Percentiles rank a stretch among this genome's conserved stretches.
Evolutionary conservation across 2,888 invertebrate species (phyloP).

Genomic region (Drosophila neutralis): DNA sequence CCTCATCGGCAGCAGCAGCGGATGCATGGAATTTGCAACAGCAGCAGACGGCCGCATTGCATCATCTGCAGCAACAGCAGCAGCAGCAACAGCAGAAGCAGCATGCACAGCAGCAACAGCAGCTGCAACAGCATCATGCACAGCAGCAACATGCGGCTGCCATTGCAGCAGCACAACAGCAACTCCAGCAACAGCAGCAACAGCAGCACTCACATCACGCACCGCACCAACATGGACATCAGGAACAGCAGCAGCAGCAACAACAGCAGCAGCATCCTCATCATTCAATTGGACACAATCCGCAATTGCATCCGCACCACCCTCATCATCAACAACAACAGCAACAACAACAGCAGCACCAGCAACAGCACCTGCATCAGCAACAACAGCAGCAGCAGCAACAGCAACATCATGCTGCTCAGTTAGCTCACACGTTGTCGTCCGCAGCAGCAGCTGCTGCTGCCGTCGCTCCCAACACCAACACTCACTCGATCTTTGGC

Average conservation of each 20-base stretch:
- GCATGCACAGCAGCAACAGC: slow-evolving; percentile 63
- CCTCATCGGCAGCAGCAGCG: slow-evolving; percentile 43
- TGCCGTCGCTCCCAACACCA: slow-evolving; percentile 69
- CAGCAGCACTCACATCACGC: slow-evolving; percentile 66
- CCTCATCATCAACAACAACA: slow-evolving; percentile 64
- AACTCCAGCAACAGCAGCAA: slow-evolving; percentile 58
- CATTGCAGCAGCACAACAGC: slow-evolving; percentile 66
- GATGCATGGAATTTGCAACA: slow-evolving; percentile 66
- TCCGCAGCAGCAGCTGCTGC: slow-evolving; percentile 72
- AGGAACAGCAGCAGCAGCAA: slow-evolving; percentile 65
- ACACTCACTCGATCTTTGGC: slow-evolving; percentile 84
- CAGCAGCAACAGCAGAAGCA: slow-evolving; percentile 55
- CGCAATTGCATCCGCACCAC: slow-evolving; percentile 54
- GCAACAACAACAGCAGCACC: slow-evolving; percentile 66
- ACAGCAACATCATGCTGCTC: slow-evolving; percentile 72
- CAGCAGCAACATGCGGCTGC: slow-evolving; percentile 74
- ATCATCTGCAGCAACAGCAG: slow-evolving; percentile 56
- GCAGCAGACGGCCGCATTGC: slow-evolving; percentile 46
- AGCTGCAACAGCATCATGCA: slow-evolving; percentile 71
- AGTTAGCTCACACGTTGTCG: slow-evolving; percentile 78
- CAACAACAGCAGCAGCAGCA: slow-evolving; percentile 63
- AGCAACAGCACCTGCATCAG: slow-evolving; percentile 64
- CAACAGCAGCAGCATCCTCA: slow-evolving; percentile 61
- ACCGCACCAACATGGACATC: slow-evolving; percentile 68
- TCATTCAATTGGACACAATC: slow-evolving; percentile 58